These are phyloP conservation scores for Drosophila kurseongensis DNA, from an alignment of 1,140 invertebrate species.

Conservation along the genomic window DNA sequence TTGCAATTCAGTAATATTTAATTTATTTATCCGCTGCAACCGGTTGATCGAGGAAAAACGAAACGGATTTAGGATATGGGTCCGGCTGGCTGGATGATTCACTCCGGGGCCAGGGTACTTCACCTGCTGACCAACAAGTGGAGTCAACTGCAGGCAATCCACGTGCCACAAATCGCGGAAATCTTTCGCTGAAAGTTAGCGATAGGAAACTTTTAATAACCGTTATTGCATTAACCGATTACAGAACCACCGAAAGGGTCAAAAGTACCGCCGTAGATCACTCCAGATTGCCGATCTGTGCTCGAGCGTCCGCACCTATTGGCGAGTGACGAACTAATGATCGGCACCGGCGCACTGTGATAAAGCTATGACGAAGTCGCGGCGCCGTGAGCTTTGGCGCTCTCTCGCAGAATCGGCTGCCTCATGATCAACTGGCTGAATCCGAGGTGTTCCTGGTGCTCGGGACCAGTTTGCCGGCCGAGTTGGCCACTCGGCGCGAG, in stretches of 20 bases:
- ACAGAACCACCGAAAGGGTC: constrained; percentile 4
- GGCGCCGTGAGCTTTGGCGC: constrained; percentile 37
- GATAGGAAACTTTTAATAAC: constrained; percentile 51
- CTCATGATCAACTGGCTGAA: constrained; percentile 27
- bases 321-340: constrained; percentile 66
- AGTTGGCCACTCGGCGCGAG: constrained; percentile 3
- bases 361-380: constrained; percentile 66
- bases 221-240: constrained; percentile 33
- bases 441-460: not conserved
- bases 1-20: constrained; percentile 1
- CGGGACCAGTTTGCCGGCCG: constrained; percentile 8
- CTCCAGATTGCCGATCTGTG: constrained; percentile 17
- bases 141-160: constrained; percentile 16
- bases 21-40: constrained; percentile 23
- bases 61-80: constrained; percentile 44
- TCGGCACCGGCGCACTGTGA: constrained; percentile 45
- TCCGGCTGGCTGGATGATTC: constrained; percentile 29
- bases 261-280: constrained; percentile 2
- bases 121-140: constrained; percentile 30
- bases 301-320: constrained; percentile 48
- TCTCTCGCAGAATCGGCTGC: constrained; percentile 1
- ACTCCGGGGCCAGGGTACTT: constrained; percentile 19
- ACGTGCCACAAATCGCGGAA: constrained; percentile 50
- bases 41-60: constrained; percentile 28
- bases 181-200: constrained; percentile 38